Evolutionary conservation across 2,113 vertebrate genomes (phyloP), one percentile per base, ranked within the genome.

Genomic region (Vulpes ferrilata): DNA sequence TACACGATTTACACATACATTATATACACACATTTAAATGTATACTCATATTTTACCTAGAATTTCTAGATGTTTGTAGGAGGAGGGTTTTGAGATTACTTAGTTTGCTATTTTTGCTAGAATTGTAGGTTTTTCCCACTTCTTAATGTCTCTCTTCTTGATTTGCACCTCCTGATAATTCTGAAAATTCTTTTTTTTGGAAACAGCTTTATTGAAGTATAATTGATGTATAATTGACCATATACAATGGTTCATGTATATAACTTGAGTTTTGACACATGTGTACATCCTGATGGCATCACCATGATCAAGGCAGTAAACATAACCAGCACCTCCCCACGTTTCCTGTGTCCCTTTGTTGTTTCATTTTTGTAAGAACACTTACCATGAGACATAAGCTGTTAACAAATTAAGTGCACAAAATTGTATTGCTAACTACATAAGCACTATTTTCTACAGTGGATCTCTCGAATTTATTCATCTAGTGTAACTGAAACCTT

Each of bases 91-190:
- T 80, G 32, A 35, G 27, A 5, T 60, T 90, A n/a, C 1, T 62
- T 78, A 86, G 30, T 76, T 60, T 73, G 81, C 19, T 23, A 79
- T 83, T 73, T 92, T 90, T 57, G 80, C 55, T 90, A 87, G 57
- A 73, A 87, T 17, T 64, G 1, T 55, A 55, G 84, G 7, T 73
- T 27, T 12, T n/a, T 83, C 8, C 53, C 22, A 86, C 11, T 73
- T 93, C 19, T 71, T 19, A 38, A 32, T 3, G 1, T 83, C 35
- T 57, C 27, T 62, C 79, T 71, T 67, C 74, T 35, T 51, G 4
- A 27, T 51, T 81, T 89, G 17, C 22, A n/a, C 25, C 32, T 89
- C 55, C 38, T 20, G 27, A 88, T 23, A 51, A 22, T 16, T 76
- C 20, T n/a, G 25, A 67, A 82, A 89, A 60, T 35, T 27, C 11